Evolutionary conservation across 2,888 invertebrate genomes (phyloP), one percentile per base, ranked within the genome.

Genomic region (Eugnorisma glareosa): DNA sequence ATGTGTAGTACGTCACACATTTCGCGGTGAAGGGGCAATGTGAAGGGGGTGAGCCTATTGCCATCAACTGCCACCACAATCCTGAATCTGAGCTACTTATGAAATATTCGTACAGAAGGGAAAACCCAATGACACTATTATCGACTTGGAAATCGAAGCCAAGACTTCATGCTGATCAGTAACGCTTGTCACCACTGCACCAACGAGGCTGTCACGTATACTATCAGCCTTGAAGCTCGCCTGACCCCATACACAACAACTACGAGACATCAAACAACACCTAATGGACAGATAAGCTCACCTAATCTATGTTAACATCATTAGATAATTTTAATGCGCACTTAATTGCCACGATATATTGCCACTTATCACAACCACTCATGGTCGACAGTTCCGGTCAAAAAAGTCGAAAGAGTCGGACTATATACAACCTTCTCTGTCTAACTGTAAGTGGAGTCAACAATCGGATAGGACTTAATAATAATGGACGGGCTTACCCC

Each of bases 251-350:
- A 59, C 5, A 10, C 35, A 13, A 45, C 37, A 66, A 74, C 64
- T 45, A 43, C 7, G 18, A 28, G 31, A 72, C 72, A 66, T 35
- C 21, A 74, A 68, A 73, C 51, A 70, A 28, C 35, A 48, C n/a
- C 73, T 85, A 85, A 86, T 85, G 85, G 85, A 64, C 66, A 67
- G 75, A 73, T 86, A 86, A 85, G 63, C 48, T 31, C 31, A 35
- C 24, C 45, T 78, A 78, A 77, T 73, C 63, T 61, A 51, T 28
- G 51, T 73, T 68, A 78, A 73, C 67, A 75, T 63, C 59, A 79
- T 54, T 54, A 67, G 86, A 85, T 86, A 81, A 87, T 48, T 73
- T 54, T 81, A 83, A 87, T 86, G 83, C n/a, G 61, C 10, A 61
- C 66, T 74, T 83, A 79, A 86, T 83, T 75, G 70, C 37, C 51